Percentiles rank a stretch among this genome's conserved stretches.
phyloP scores from a whole-genome alignment of 2,888 invertebrate species.

The Caenorhabditis panamensis region DNA sequence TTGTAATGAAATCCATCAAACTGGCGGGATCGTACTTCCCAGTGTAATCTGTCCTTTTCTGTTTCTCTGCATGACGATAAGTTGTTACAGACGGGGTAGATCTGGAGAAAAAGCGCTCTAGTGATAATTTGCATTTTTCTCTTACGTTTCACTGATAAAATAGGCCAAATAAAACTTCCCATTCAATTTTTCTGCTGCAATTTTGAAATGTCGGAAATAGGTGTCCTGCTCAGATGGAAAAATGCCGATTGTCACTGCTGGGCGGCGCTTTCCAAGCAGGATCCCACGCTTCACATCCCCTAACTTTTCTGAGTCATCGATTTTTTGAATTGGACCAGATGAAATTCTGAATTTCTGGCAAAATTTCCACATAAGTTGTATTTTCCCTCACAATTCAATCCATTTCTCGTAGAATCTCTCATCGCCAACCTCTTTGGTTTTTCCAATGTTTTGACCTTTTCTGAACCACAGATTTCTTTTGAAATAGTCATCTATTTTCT shows the following conservation, averaged over 20 bases:
- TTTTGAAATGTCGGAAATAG: constrained; percentile 69
- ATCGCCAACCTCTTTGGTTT: constrained; percentile 73
- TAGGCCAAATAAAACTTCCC: constrained; percentile 77
- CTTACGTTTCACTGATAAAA: constrained; percentile 59
- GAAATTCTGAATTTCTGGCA: constrained; percentile 3
- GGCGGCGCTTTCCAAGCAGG: constrained; percentile 31
- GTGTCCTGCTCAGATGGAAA: constrained; percentile 64
- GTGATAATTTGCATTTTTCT: not conserved
- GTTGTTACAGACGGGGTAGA: constrained; percentile 68
- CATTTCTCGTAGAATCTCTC: constrained; percentile 73
- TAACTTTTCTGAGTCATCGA: constrained; percentile 25
- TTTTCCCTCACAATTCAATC: constrained; percentile 68
- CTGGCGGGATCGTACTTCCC: constrained; percentile 74
- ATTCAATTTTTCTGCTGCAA: constrained; percentile 71
- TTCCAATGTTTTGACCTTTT: constrained; percentile 70
- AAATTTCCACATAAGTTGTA: not conserved
- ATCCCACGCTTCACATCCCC: constrained; percentile 53
- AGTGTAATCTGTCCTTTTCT: constrained; percentile 68
- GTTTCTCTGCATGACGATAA: constrained; percentile 70
- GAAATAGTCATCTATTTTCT: not conserved
- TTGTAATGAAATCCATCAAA: constrained; percentile 71
- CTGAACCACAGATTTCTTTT: constrained; percentile 18
- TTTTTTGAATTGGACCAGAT: constrained; percentile 16
- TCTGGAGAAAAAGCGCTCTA: constrained; percentile 20
- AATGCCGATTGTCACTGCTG: constrained; percentile 74